phyloP scores from a whole-genome alignment of 1,140 invertebrate genomes.

The Meloidogyne floridensis region DNA sequence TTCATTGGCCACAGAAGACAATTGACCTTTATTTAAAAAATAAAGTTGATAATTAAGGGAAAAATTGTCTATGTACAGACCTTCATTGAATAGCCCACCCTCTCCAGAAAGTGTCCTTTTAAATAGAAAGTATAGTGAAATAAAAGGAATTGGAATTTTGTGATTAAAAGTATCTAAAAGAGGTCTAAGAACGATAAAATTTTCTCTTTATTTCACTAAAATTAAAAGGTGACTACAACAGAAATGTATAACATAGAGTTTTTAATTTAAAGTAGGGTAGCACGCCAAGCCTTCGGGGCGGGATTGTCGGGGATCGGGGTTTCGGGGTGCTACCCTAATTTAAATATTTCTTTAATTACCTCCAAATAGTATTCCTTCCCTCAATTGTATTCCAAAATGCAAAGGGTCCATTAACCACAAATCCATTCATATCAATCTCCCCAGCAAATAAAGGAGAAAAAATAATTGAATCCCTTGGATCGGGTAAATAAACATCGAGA shows the following conservation, averaged over 20 bases:
- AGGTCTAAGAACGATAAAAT: too few species aligned
- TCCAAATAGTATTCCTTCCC: conserved; percentile 55
- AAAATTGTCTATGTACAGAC: conserved; percentile 25
- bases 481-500: conserved; percentile 51
- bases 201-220: too few species aligned
- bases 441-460: conserved; percentile 65
- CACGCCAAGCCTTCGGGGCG: too few species aligned
- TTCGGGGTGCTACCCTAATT: not conserved
- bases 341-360: conserved; percentile 29
- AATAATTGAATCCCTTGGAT: conserved; percentile 65
- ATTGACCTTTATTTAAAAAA: conserved; percentile 32
- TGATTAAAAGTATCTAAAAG: too few species aligned
- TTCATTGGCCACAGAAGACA: conserved; percentile 58
- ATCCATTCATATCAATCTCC: conserved; percentile 63
- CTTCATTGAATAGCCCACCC: conserved; percentile 43
- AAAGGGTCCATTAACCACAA: conserved; percentile 66
- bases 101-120: conserved; percentile 30
- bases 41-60: not conserved
- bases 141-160: conserved; percentile 3
- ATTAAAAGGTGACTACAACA: not conserved
- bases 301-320: too few species aligned
- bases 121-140: not conserved
- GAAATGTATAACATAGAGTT: not conserved
- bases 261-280: too few species aligned
- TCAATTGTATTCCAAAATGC: conserved; percentile 64